phyloP scores from a whole-genome alignment of 2,797 vertebrate genomes.

The Cirrhinus mrigala region DNA sequence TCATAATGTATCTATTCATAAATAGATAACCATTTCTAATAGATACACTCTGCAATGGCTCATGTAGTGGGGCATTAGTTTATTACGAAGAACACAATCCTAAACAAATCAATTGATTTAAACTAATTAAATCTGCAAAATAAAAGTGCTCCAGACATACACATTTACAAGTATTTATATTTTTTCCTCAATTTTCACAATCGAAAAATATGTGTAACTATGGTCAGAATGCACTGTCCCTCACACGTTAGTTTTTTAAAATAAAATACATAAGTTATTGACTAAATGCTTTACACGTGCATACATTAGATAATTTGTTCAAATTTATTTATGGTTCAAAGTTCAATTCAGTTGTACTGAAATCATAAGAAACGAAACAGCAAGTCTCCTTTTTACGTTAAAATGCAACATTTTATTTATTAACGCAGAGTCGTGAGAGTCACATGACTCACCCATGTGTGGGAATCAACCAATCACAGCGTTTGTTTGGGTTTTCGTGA shows the following conservation, averaged over 20 bases:
- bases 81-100: neutral
- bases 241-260: neutral
- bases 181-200: neutral
- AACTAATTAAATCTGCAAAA: neutral
- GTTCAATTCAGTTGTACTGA: neutral
- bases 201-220: neutral
- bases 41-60: neutral
- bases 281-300: neutral
- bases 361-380: neutral
- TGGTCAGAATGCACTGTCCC: neutral
- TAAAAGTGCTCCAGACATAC: neutral
- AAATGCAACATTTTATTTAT: conserved; percentile 7
- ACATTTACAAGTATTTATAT: neutral
- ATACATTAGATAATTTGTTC: neutral
- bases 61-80: neutral
- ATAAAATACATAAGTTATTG: no score
- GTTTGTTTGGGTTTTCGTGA: conserved; percentile 39
- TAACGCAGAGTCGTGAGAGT: neutral
- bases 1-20: neutral
- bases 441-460: conserved; percentile 44
- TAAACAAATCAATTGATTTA: neutral
- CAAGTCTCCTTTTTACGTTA: neutral
- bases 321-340: neutral
- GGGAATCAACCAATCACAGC: conserved; percentile 34
- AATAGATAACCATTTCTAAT: conserved; percentile 13